Conservation (phyloP, 2,797 vertebrate species). For the Anguilla megastoma region DNA sequence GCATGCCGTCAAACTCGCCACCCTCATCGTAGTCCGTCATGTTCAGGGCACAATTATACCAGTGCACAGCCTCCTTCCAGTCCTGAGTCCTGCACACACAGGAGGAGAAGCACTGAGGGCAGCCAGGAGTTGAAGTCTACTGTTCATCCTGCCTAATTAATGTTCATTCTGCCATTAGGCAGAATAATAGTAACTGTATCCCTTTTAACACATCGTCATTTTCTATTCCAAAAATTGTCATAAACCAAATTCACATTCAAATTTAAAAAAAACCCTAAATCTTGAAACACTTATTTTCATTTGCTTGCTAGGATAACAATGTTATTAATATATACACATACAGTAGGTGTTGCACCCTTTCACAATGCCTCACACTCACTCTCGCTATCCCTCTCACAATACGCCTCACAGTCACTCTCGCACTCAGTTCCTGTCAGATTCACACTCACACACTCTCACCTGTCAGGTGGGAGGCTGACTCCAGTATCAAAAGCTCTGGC, state of each 20-base stretch:
- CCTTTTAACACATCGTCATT: not conserved
- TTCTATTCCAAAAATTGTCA: not conserved
- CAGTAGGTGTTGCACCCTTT: not conserved
- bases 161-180: not conserved
- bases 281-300: not conserved
- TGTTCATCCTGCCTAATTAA: not conserved
- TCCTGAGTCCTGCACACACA: slow-evolving; percentile 74
- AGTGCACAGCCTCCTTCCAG: slow-evolving; percentile 84
- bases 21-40: slow-evolving; percentile 92
- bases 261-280: not conserved
- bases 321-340: not conserved
- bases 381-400: not conserved
- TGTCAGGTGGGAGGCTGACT: slow-evolving; percentile 79
- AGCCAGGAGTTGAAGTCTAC: not conserved
- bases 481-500: slow-evolving; percentile 89
- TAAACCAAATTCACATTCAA: no score
- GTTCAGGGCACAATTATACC: slow-evolving; percentile 84
- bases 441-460: slow-evolving; percentile 66
- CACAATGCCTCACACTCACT: slow-evolving; percentile 67
- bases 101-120: not conserved
- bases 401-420: not conserved
- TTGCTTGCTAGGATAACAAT: not conserved
- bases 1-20: slow-evolving; percentile 90
- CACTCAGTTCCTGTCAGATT: not conserved
- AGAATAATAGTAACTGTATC: not conserved